These are phyloP conservation scores for Tupaia chinensis DNA, from an alignment of 2,113 vertebrate genomes.

Conservation along the genomic window DNA sequence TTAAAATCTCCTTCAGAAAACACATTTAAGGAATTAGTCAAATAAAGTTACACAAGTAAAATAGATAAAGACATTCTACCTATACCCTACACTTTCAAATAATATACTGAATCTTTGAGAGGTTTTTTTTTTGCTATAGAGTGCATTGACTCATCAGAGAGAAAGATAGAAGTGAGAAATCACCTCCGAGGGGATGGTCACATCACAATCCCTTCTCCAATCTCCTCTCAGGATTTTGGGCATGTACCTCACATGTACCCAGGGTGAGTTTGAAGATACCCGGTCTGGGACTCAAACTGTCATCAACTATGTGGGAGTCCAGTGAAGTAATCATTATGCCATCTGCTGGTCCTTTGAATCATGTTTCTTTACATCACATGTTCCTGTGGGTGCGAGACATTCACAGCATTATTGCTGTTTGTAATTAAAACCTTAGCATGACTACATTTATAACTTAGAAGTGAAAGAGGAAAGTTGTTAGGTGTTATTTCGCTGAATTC, in stretches of 20 bases:
- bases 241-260: too few species aligned
- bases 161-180: too few species aligned
- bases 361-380: background rate
- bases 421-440: background rate
- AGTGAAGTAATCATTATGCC: too few species aligned
- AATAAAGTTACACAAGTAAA: background rate
- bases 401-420: background rate
- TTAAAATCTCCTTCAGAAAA: background rate
- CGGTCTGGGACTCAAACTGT: too few species aligned
- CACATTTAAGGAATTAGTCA: background rate
- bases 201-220: too few species aligned
- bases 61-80: background rate
- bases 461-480: background rate
- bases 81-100: background rate
- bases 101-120: background rate
- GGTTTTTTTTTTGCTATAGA: too few species aligned
- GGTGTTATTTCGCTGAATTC: background rate
- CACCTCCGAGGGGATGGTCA: too few species aligned
- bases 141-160: too few species aligned
- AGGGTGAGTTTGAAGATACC: too few species aligned
- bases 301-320: too few species aligned
- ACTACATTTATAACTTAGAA: constrained; percentile 29
- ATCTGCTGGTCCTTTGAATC: background rate
- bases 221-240: too few species aligned
- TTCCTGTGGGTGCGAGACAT: background rate